Base-by-base conservation (phyloP, 1,140 invertebrate species). In the Orussus abietinus region DNA sequence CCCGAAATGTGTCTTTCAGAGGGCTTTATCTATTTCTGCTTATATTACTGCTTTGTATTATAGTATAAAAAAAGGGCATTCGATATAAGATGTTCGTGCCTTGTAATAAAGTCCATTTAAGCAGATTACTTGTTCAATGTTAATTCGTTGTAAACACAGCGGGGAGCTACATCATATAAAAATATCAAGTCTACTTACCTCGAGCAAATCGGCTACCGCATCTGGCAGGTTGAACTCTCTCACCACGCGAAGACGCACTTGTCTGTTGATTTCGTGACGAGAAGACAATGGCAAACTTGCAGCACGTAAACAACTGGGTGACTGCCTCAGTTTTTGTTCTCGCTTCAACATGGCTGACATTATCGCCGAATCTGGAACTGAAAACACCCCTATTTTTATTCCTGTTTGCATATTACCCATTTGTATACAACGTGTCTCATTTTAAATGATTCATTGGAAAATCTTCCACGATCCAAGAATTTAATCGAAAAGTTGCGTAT, bases 141-240 rank as follows among this genome's bases (percentile, higher is more conserved):
- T n/a, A n/a, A n/a, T n/a, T n/a, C n/a, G n/a, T n/a, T n/a, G n/a
- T n/a, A n/a, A n/a, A n/a, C n/a, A n/a, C n/a, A n/a, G n/a, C n/a
- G n/a, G n/a, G n/a, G n/a, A n/a, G n/a, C n/a, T n/a, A n/a, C n/a
- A n/a, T n/a, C n/a, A n/a, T n/a, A n/a, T n/a, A n/a, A 41, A 41
- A 44, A 38, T 30, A 13, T 5, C 36, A 30, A 37, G 13, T 19
- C 13, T 47, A 73, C 62, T 66, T 40, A 77, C 77, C 59, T 91
- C 86, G 18, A 93, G 69, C 29, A 92, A 78, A 66, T 94, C 88
- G 0, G 90, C 88, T 7, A 93, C 90, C 5, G 85, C 80, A 67
- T 97, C 94, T 0, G 94, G 94, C 25, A 95, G 77, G 61, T 93
- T 93, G 66, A 95, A 93, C 68, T 97, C 93, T 21, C 94, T 77